These are phyloP conservation scores for Tichodroma muraria DNA, from an alignment of 2,113 vertebrate genomes.

Conservation along the genomic window DNA sequence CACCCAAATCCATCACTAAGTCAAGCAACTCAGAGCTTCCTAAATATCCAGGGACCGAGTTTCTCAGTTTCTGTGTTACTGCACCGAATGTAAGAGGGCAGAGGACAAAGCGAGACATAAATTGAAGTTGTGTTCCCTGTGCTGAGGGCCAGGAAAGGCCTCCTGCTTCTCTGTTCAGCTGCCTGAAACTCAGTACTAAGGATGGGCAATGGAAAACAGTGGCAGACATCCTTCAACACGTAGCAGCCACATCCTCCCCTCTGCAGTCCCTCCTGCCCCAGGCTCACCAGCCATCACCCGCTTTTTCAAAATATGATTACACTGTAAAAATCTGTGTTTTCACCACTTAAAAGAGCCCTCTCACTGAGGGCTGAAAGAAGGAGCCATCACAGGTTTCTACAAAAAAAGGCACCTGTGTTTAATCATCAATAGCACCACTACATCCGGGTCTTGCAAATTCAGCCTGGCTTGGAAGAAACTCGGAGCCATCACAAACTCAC, in stretches of 20 bases:
- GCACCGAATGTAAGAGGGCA: background rate
- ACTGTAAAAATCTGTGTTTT: background rate
- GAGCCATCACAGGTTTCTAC: background rate
- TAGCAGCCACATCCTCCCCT: background rate
- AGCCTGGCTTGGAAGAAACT: background rate
- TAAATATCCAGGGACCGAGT: background rate
- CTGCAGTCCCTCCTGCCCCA: background rate
- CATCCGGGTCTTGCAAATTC: background rate
- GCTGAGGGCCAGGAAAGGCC: background rate
- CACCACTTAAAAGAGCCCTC: background rate
- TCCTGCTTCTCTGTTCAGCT: background rate
- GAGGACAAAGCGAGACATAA: background rate
- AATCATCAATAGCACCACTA: background rate
- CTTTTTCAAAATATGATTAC: background rate
- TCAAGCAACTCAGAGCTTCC: background rate
- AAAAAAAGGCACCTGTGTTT: background rate
- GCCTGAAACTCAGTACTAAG: background rate
- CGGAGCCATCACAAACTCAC: background rate
- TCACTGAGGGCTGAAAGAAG: background rate
- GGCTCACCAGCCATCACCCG: background rate
- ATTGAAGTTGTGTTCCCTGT: background rate
- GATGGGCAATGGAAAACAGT: background rate
- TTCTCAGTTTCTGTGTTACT: background rate
- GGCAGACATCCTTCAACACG: background rate
- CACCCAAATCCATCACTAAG: background rate